Percentiles rank a stretch among this genome's conserved stretches.
Evolutionary conservation across 35 echinoderm and acorn worm genomes (phyloP).

Genomic region (Ophiothrix spiculata): DNA sequence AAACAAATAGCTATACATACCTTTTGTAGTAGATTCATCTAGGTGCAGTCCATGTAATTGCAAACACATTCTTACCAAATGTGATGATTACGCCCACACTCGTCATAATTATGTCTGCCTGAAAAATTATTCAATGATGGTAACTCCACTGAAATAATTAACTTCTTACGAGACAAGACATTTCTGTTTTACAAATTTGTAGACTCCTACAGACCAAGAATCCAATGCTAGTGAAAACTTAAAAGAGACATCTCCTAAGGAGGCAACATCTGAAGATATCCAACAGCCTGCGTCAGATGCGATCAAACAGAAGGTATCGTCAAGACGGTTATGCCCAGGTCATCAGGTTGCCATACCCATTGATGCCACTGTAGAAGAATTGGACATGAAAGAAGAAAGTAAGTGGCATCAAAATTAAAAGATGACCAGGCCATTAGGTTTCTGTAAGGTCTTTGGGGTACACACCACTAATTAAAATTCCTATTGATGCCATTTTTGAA

Average conservation of each 20-base stretch:
- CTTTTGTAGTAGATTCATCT: too few species aligned
- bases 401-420: neutral
- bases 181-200: neutral
- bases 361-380: slow-evolving; percentile 61
- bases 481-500: slow-evolving; percentile 47
- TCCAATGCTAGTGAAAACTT: neutral
- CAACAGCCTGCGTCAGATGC: neutral
- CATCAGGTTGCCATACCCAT: slow-evolving; percentile 67
- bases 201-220: neutral
- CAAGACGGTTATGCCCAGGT: slow-evolving; percentile 56
- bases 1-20: too few species aligned
- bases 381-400: slow-evolving; percentile 99
- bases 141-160: neutral
- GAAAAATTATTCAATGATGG: neutral
- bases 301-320: neutral
- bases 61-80: too few species aligned
- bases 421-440: slow-evolving; percentile 72
- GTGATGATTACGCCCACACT: too few species aligned
- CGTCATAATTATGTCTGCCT: neutral
- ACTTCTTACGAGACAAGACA: neutral
- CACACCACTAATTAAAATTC: too few species aligned
- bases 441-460: too few species aligned
- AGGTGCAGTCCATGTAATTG: too few species aligned
- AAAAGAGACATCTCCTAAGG: neutral
- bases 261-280: neutral